Conservation (phyloP, 2,888 invertebrate species). For the Capitulum mitella region DNA sequence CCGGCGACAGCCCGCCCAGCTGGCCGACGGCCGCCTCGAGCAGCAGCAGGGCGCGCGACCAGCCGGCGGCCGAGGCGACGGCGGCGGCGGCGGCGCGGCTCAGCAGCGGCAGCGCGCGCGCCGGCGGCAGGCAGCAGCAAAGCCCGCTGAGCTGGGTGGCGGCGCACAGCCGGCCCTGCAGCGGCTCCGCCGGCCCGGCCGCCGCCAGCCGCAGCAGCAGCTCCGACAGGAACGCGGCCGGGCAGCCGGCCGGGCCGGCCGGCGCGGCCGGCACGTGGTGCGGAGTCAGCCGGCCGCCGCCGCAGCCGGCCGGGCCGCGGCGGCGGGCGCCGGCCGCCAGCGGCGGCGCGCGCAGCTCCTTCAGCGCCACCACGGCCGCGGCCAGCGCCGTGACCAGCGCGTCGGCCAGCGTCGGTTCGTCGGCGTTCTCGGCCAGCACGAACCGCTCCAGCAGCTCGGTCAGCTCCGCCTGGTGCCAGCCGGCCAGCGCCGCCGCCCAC, state of each 20-base stretch:
- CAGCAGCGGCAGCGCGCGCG: not conserved
- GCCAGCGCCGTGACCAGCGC: not conserved
- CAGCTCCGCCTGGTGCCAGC: not conserved
- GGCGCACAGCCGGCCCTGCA: not conserved
- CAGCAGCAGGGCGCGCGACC: not conserved
- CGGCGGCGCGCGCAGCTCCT: not conserved
- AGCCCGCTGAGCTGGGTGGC: not conserved
- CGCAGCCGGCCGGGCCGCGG: not conserved
- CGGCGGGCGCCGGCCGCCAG: not conserved
- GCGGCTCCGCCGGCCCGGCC: not conserved
- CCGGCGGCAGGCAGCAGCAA: constrained; percentile 7
- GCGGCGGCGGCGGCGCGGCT: not conserved
- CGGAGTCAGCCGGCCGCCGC: not conserved
- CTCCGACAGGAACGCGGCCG: not conserved
- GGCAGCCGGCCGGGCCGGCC: not conserved
- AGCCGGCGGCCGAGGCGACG: not conserved
- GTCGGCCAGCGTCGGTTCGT: not conserved
- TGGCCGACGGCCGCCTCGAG: not conserved
- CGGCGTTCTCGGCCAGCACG: not conserved
- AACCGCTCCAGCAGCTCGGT: not conserved
- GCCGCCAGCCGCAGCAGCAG: not conserved
- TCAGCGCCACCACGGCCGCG: not conserved
- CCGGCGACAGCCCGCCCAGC: not conserved
- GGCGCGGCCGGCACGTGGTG: not conserved
- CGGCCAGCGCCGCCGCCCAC: not conserved